Conservation (phyloP, 2,888 invertebrate genomes). For the Pollenia griseotomentosa region DNA sequence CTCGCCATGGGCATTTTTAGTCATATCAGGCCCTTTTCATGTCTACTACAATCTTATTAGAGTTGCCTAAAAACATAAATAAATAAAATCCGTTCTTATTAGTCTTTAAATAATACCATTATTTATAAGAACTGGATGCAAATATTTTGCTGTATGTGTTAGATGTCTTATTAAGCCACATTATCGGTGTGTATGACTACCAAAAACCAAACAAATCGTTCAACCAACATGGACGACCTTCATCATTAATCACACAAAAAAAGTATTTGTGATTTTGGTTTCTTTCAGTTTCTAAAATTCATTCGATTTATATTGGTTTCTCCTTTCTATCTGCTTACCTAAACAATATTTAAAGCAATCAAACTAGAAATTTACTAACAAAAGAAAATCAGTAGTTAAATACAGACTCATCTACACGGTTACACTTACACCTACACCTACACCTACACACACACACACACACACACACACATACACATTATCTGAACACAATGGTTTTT, state of each 20-base stretch:
- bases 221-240: neutral
- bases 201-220: slow-evolving; percentile 3
- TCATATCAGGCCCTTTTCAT: no score
- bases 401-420: neutral
- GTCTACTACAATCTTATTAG: no score
- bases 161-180: slow-evolving; percentile 30
- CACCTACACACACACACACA: neutral
- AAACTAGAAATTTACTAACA: slow-evolving; percentile 23
- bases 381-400: slow-evolving; percentile 20
- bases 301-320: neutral
- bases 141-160: neutral
- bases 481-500: neutral
- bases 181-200: neutral
- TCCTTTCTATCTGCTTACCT: slow-evolving; percentile 36
- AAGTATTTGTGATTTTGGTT: neutral
- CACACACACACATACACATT: neutral
- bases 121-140: no score
- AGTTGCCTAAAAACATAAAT: no score
- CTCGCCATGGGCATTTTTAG: no score
- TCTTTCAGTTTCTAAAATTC: neutral
- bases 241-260: slow-evolving; percentile 56
- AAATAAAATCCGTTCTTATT: no score
- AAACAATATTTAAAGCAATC: slow-evolving; percentile 52
- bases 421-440: no score
- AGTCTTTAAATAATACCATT: no score